Evolutionary conservation across 2,113 vertebrate species (phyloP).

Genomic region (Galeopterus variegatus): DNA sequence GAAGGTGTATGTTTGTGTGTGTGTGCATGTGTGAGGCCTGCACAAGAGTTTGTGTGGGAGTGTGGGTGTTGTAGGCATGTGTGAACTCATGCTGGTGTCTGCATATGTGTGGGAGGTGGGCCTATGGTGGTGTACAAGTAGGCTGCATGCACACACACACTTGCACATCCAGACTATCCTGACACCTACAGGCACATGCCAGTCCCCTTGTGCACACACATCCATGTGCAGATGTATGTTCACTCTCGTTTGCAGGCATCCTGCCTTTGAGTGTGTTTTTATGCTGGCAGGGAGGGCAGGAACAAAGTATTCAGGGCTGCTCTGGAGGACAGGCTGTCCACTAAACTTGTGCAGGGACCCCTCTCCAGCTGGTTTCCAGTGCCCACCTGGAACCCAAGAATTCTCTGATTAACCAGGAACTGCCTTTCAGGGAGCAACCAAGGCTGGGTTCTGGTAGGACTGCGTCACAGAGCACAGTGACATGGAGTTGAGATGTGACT

Average conservation of each 20-base stretch:
- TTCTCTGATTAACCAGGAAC: neutral
- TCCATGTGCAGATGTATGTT: slow-evolving; percentile 38
- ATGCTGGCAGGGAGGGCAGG: neutral
- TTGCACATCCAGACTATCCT: neutral
- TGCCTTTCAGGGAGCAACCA: neutral
- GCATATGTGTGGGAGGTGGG: slow-evolving; percentile 66
- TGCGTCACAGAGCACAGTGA: slow-evolving; percentile 73
- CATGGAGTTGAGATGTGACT: neutral
- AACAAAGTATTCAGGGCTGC: neutral
- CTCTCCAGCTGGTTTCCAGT: neutral
- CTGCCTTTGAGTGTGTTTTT: slow-evolving; percentile 23
- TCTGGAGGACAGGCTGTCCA: neutral
- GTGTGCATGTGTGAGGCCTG: neutral
- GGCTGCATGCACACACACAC: slow-evolving; percentile 19
- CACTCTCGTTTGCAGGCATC: neutral
- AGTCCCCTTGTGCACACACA: neutral
- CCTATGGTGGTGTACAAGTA: slow-evolving; percentile 11
- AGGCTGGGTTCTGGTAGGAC: slow-evolving; percentile 15
- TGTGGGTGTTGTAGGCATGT: slow-evolving; percentile 29
- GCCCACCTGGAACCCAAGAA: neutral
- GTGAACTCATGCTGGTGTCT: slow-evolving; percentile 59
- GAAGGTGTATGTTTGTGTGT: neutral
- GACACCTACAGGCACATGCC: neutral
- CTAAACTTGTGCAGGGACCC: neutral
- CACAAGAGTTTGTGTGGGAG: neutral